These are phyloP conservation scores for Timandra comae DNA, from an alignment of 2,888 invertebrate species.

Conservation along the genomic window DNA sequence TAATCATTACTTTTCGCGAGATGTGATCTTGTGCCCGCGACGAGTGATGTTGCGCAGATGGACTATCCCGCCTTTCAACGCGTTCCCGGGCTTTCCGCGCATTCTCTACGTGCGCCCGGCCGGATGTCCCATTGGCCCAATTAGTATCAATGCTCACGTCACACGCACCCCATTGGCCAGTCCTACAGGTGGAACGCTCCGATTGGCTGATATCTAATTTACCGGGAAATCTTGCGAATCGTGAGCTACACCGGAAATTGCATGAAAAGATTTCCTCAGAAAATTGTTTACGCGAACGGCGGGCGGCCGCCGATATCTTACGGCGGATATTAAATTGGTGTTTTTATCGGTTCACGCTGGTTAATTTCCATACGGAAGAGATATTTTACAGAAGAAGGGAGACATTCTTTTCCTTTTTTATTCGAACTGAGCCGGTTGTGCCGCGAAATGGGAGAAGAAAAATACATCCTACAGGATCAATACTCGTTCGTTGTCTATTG, in stretches of 20 bases:
- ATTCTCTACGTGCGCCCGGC: constrained; percentile 55
- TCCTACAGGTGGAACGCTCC: constrained; percentile 17
- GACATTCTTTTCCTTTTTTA: constrained; percentile 14
- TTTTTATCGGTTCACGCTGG: constrained; percentile 36
- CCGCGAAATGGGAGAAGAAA: constrained; percentile 17
- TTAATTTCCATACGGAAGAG: constrained; percentile 35
- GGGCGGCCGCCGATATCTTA: constrained; percentile 46
- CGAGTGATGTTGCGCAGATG: constrained; percentile 67
- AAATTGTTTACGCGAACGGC: constrained; percentile 64
- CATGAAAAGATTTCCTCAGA: constrained; percentile 66
- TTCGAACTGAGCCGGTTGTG: constrained; percentile 8
- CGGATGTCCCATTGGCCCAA: constrained; percentile 63
- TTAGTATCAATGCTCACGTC: constrained; percentile 46
- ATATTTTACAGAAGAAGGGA: constrained; percentile 16
- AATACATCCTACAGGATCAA: constrained; percentile 32
- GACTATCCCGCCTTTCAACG: constrained; percentile 41
- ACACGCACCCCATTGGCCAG: constrained; percentile 43
- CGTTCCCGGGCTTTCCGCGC: constrained; percentile 72
- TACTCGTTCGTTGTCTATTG: constrained; percentile 30
- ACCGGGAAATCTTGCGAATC: constrained; percentile 56
- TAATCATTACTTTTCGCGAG: constrained; percentile 77
- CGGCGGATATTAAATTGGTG: constrained; percentile 59
- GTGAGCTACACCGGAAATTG: constrained; percentile 55
- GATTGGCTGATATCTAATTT: constrained; percentile 47
- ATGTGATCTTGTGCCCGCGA: constrained; percentile 68